Base-by-base conservation (phyloP, 2,888 invertebrate genomes). In the Electrophaes corylata region DNA sequence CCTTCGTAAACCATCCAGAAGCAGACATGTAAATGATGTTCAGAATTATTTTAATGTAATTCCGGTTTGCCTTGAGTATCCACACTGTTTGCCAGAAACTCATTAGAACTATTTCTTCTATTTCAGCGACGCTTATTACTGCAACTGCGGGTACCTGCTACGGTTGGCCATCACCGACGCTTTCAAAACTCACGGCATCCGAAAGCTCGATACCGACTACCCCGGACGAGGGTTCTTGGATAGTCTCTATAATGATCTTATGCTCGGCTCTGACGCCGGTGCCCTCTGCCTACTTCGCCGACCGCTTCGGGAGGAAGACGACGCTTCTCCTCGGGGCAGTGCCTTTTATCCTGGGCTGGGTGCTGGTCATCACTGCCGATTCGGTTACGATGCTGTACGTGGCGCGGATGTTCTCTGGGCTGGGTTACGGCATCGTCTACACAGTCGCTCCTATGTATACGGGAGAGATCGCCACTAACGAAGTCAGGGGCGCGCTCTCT, bases 281-380 rank as follows among this genome's bases (percentile, higher is more conserved):
- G 10, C 83, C 94, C 16, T 92, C 94, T 5, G 94, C 94, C 8
- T 91, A 94, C 72, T 80, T 94, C 58, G 94, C 94, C 45, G 94
- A 95, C 76, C 85, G 89, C 60, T 90, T 94, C 59, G 95, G 95
- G n/a, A 90, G 95, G n/a, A 95, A 95, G 75, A 92, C 88, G 11
- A 93, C 94, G n/a, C 86, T 95, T 1, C 84, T 95, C 11, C 77
- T 93, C 33, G 90, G 94, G 11, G 93, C 94, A 0, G 70, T 94
- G 5, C 94, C 95, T 0, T 92, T 94, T 70, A 92, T 94, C 63
- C 48, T 93, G 35, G 93, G 94, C 60, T 95, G 95, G 95, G 75
- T 94, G 31, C 81, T 94, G 66, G 91, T 95, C 66, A 93, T 94
- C 62, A 81, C 92, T 31, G 94, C 94, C 23, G 86, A 90, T 49